phyloP scores from a whole-genome alignment of 2,888 invertebrate species.

The Mimumesa dahlbomi region DNA sequence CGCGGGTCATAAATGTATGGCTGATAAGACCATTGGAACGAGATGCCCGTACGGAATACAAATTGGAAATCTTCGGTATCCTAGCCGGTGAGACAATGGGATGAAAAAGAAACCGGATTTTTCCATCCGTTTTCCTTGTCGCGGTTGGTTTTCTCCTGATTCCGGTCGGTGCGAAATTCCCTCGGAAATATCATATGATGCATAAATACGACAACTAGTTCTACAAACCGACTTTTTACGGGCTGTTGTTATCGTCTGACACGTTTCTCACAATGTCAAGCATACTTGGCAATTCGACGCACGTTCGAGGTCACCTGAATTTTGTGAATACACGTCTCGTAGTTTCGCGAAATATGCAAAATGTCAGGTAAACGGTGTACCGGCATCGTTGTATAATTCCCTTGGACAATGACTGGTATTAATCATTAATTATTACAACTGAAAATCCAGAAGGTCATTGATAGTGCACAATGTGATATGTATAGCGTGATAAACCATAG shows the following conservation, averaged over 20 bases:
- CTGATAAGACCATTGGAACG: too few relatives aligned
- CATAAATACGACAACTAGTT: background rate
- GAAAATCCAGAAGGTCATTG: background rate
- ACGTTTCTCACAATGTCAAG: slow-evolving; percentile 48
- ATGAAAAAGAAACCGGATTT: too few relatives aligned
- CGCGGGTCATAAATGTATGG: background rate
- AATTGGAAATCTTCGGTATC: too few relatives aligned
- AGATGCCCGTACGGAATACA: too few relatives aligned
- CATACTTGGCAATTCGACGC: slow-evolving; percentile 27
- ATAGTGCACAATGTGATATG: too few relatives aligned
- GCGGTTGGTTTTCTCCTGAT: too few relatives aligned
- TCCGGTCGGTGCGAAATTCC: too few relatives aligned
- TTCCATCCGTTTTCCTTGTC: too few relatives aligned
- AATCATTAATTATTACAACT: slow-evolving; percentile 4
- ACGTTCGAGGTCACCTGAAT: slow-evolving; percentile 61
- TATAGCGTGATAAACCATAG: background rate
- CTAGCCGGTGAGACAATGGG: too few relatives aligned
- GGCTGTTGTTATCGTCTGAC: slow-evolving; percentile 18
- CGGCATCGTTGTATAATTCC: background rate
- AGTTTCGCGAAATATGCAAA: slow-evolving; percentile 10
- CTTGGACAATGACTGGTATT: background rate
- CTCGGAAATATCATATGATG: background rate
- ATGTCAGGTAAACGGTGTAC: background rate
- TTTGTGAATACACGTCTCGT: slow-evolving; percentile 27
- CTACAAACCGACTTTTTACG: slow-evolving; percentile 8